Conservation (phyloP, 2,113 vertebrate species). For the Rynchops niger region DNA sequence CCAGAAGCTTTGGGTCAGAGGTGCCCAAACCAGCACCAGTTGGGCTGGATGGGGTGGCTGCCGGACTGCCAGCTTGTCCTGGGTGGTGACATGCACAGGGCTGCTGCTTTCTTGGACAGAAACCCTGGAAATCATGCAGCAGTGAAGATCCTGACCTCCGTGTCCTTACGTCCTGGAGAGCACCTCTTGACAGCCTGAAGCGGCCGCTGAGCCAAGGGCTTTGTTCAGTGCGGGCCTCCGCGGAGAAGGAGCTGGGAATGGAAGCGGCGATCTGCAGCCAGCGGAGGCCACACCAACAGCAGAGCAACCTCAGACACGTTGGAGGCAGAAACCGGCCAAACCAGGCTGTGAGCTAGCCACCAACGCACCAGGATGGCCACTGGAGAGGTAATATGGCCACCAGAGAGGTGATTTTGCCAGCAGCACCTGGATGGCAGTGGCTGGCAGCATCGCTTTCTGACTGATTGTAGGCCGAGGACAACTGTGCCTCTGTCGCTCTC, state of each 20-base stretch:
- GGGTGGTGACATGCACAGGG: background rate
- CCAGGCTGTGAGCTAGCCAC: background rate
- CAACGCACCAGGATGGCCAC: background rate
- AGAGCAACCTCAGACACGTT: rapidly evolving
- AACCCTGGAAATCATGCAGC: background rate
- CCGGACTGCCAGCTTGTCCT: background rate
- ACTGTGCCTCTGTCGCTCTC: background rate
- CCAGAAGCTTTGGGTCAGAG: background rate
- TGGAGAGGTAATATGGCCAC: background rate
- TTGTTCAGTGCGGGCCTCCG: background rate
- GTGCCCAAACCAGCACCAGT: rapidly evolving
- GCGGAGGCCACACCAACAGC: background rate
- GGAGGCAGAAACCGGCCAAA: background rate
- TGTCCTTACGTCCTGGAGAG: background rate
- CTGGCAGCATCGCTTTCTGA: background rate
- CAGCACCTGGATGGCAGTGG: background rate
- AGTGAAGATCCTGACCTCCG: background rate
- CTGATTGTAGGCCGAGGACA: background rate
- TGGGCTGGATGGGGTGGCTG: background rate
- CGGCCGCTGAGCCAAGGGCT: background rate
- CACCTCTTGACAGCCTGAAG: background rate
- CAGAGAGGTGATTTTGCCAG: background rate
- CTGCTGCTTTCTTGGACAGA: background rate
- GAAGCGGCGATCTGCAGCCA: background rate
- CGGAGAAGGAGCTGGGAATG: background rate